Evolutionary conservation across 2,797 vertebrate genomes (phyloP).

Genomic region (Clarias laeviceps): DNA sequence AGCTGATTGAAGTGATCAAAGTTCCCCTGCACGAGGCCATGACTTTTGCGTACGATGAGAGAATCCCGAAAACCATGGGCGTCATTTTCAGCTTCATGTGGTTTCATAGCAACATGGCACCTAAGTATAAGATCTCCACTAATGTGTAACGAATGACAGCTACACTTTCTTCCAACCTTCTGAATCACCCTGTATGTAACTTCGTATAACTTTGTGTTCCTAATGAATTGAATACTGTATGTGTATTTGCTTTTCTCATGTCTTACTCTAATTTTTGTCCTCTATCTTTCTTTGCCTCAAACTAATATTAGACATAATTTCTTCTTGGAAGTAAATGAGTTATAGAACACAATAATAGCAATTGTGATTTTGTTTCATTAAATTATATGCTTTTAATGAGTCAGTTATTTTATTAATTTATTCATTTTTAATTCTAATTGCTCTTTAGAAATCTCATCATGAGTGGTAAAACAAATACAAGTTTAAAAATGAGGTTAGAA

Average conservation of each 20-base stretch:
- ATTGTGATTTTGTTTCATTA: conserved; percentile 53
- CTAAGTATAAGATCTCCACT: conserved; percentile 86
- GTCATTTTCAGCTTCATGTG: conserved; percentile 91
- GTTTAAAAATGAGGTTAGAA: conserved; percentile 10
- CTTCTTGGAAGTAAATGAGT: conserved; percentile 33
- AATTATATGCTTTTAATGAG: conserved; percentile 28
- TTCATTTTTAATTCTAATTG: background rate
- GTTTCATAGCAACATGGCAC: conserved; percentile 88
- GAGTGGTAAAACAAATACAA: background rate
- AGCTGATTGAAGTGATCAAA: conserved; percentile 90
- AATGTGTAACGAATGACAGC: conserved; percentile 73
- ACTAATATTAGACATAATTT: conserved; percentile 26
- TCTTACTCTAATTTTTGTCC: conserved; percentile 49
- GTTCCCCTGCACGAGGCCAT: conserved; percentile 86
- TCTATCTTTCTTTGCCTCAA: conserved; percentile 45
- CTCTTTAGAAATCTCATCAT: background rate
- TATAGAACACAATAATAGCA: conserved; percentile 27
- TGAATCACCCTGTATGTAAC: conserved; percentile 34
- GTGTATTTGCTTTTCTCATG: conserved; percentile 57
- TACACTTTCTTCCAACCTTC: conserved; percentile 6
- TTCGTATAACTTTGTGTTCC: conserved; percentile 23
- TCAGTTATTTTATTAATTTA: background rate
- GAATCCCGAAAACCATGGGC: conserved; percentile 86
- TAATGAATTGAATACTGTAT: conserved; percentile 38
- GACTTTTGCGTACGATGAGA: conserved; percentile 84